Evolutionary conservation across 1,140 invertebrate genomes (phyloP), one percentile per base, ranked within the genome.

Genomic region (Lasioglossum baleicum): DNA sequence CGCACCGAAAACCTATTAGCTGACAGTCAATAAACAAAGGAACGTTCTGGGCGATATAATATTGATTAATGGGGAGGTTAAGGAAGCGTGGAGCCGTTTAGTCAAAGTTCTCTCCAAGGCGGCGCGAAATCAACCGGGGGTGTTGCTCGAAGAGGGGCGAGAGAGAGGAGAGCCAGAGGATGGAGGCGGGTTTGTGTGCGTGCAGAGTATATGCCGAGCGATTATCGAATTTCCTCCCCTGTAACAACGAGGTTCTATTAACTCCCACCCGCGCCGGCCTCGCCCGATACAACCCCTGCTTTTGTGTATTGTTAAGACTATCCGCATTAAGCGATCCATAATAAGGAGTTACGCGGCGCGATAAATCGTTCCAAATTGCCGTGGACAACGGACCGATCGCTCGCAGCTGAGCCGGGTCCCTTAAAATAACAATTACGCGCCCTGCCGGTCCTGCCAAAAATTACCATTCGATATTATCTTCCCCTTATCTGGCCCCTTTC

Each of bases 11-110:
- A 92, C 89, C 91, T 92, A 93, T 93, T 93, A 93, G 90, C 82
- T 84, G 88, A 88, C 87, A 93, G 91, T 92, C 91, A 91, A 93
- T 93, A 93, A 93, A 93, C 92, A 93, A 93, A 93, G 91, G 92
- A 92, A 90, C 91, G 81, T 92, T 92, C 92, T 92, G 85, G 91
- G 88, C 90, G 91, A 92, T 93, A 92, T 93, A 93, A 93, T 93
- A 93, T 93, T 93, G 92, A 93, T 93, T 93, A 93, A 93, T 93
- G 91, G 91, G 90, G 74, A 92, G 91, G 91, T 93, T 93, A 93
- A 93, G 92, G 92, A 93, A 93, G 92, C 92, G 90, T 93, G 90
- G 88, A 91, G 84, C 91, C 92, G 90, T 93, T 93, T 93, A 93
- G 92, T 92, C 92, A 92, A 93, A 92, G 91, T 93, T 93, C 91